Evolutionary conservation across 2,888 invertebrate species (phyloP).

Genomic region (Melieria omissa): DNA sequence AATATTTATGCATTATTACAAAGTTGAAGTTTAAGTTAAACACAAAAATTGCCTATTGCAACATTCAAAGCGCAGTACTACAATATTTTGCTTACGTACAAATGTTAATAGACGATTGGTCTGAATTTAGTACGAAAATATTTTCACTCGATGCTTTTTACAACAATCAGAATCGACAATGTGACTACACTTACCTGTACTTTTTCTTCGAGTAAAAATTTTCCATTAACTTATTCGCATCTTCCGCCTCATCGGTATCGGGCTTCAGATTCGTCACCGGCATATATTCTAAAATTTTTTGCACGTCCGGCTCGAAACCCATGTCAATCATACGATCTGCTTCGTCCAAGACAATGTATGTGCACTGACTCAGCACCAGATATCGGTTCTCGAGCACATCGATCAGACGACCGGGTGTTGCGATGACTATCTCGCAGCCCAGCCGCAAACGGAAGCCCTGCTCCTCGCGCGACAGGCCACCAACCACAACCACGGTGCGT

Average conservation of each 20-base stretch:
- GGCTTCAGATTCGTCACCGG: slow-evolving; percentile 98
- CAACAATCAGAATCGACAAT: slow-evolving; percentile 81
- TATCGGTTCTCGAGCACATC: slow-evolving; percentile 99
- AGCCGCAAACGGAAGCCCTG: slow-evolving; percentile 96
- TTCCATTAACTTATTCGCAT: slow-evolving; percentile 86
- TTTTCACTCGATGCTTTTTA: slow-evolving; percentile 75
- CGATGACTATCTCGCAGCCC: slow-evolving; percentile 99
- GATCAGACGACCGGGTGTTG: slow-evolving; percentile 98
- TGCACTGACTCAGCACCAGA: slow-evolving; percentile 95
- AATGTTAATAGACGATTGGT: too few relatives aligned
- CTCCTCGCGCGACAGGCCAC: slow-evolving; percentile 96
- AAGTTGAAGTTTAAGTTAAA: not conserved
- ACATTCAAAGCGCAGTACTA: not conserved
- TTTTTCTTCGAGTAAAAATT: slow-evolving; percentile 97
- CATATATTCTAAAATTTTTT: slow-evolving; percentile 97
- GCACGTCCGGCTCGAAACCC: slow-evolving; percentile 99
- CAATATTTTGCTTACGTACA: not conserved
- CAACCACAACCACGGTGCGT: slow-evolving; percentile 97
- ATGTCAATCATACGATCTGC: slow-evolving; percentile 99
- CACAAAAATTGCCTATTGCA: not conserved
- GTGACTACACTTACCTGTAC: slow-evolving; percentile 71
- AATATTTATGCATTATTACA: not conserved
- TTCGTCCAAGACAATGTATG: slow-evolving; percentile 95
- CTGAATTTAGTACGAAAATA: too few relatives aligned
- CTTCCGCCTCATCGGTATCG: slow-evolving; percentile 98